Conservation (phyloP, 2,113 vertebrate species). For the Notiomystis cincta region DNA sequence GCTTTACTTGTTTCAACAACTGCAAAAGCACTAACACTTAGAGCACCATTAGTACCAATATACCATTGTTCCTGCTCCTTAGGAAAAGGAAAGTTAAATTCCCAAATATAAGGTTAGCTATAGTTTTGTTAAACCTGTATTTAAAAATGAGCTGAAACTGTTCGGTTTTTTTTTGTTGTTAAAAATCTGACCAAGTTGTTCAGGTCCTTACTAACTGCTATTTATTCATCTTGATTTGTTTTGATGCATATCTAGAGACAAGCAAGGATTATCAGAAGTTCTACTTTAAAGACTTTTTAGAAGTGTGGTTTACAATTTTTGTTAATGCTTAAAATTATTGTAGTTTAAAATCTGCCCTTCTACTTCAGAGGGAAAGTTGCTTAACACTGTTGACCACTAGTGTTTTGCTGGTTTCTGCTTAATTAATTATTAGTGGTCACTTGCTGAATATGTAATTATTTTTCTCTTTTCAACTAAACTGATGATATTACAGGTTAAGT, state of each 20-base stretch:
- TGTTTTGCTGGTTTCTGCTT: not conserved
- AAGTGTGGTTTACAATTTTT: not conserved
- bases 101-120: not conserved
- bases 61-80: fast-evolving
- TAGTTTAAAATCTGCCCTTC: not conserved
- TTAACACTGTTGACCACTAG: not conserved
- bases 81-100: not conserved
- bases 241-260: not conserved
- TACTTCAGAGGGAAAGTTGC: not conserved
- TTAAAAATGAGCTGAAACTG: not conserved
- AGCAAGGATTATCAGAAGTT: not conserved
- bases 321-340: not conserved
- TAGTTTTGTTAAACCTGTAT: not conserved
- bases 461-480: not conserved
- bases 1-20: not conserved
- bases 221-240: not conserved
- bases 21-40: not conserved
- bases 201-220: not conserved
- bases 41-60: not conserved
- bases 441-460: not conserved
- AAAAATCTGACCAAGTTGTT: not conserved
- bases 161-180: not conserved
- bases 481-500: not conserved
- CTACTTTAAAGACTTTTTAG: not conserved
- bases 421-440: not conserved